phyloP scores from a whole-genome alignment of 2,888 invertebrate species.

The Pseudococcus longispinus region DNA sequence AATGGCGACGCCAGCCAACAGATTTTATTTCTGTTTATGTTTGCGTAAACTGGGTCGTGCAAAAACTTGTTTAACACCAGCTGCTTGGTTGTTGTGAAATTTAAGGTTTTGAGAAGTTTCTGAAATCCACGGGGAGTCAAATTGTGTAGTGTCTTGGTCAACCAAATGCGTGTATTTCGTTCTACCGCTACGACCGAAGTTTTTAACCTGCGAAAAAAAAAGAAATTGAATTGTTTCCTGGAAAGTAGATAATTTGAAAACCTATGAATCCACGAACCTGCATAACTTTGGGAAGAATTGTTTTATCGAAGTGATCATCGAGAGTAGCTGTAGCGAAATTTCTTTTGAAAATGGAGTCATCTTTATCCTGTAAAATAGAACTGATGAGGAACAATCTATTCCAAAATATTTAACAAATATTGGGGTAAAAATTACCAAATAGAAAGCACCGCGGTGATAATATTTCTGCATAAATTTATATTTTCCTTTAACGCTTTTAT shows the following conservation, averaged over 20 bases:
- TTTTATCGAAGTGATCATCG: slow-evolving; percentile 99
- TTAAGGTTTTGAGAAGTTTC: slow-evolving; percentile 88
- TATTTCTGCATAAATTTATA: slow-evolving; percentile 99
- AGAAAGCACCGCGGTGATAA: slow-evolving; percentile 99
- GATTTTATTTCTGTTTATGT: slow-evolving; percentile 58
- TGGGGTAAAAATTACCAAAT: slow-evolving; percentile 69
- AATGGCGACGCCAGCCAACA: neutral
- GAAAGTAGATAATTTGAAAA: neutral
- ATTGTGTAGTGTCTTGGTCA: slow-evolving; percentile 98
- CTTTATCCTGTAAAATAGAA: slow-evolving; percentile 71
- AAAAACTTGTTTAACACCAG: slow-evolving; percentile 91
- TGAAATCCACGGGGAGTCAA: slow-evolving; percentile 96
- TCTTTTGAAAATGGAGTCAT: slow-evolving; percentile 87
- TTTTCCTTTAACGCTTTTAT: slow-evolving; percentile 95
- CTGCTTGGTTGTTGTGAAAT: slow-evolving; percentile 85
- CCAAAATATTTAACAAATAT: neutral
- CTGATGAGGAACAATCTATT: neutral
- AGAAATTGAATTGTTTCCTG: neutral
- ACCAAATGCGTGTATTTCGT: slow-evolving; percentile 99
- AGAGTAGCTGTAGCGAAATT: slow-evolving; percentile 95
- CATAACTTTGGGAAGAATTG: slow-evolving; percentile 98
- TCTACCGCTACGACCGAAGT: slow-evolving; percentile 97
- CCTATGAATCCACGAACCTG: slow-evolving; percentile 68
- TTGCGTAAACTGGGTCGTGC: slow-evolving; percentile 81
- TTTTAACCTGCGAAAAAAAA: slow-evolving; percentile 80